phyloP scores from a whole-genome alignment of 2,113 vertebrate genomes.

The Laticauda laticaudata region DNA sequence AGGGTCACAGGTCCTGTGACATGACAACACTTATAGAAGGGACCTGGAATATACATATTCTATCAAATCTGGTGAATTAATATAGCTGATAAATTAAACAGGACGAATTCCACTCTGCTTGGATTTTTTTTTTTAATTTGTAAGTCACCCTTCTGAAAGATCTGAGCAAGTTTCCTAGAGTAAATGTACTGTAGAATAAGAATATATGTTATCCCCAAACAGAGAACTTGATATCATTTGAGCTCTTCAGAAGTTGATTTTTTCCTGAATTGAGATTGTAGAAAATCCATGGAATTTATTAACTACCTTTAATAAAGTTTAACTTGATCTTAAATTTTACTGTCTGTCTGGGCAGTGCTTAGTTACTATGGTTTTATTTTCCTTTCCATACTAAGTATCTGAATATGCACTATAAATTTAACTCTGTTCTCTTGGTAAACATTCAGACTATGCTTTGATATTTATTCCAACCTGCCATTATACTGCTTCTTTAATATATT shows the following conservation, averaged over 20 bases:
- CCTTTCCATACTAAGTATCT: background rate
- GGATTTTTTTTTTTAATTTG: background rate
- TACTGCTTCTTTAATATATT: background rate
- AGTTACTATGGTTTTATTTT: background rate
- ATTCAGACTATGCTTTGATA: background rate
- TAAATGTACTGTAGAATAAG: background rate
- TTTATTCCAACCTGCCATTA: slow-evolving; percentile 2
- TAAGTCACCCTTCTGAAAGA: slow-evolving; percentile 2
- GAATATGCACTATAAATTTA: background rate
- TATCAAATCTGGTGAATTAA: background rate
- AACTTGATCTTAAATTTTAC: background rate
- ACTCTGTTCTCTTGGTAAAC: slow-evolving; percentile 1
- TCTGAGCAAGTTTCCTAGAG: background rate
- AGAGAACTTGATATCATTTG: background rate
- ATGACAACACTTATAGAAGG: background rate
- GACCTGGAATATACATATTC: background rate
- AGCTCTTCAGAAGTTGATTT: background rate
- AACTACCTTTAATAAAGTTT: background rate
- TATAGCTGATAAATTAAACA: background rate
- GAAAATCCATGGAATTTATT: background rate
- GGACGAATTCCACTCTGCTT: background rate
- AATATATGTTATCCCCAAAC: background rate
- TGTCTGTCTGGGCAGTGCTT: background rate
- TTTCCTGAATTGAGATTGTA: background rate
- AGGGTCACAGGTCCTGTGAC: background rate